Evolutionary conservation across 2,113 vertebrate genomes (phyloP), one percentile per base, ranked within the genome.

Genomic region (Corvus moneduloides): DNA sequence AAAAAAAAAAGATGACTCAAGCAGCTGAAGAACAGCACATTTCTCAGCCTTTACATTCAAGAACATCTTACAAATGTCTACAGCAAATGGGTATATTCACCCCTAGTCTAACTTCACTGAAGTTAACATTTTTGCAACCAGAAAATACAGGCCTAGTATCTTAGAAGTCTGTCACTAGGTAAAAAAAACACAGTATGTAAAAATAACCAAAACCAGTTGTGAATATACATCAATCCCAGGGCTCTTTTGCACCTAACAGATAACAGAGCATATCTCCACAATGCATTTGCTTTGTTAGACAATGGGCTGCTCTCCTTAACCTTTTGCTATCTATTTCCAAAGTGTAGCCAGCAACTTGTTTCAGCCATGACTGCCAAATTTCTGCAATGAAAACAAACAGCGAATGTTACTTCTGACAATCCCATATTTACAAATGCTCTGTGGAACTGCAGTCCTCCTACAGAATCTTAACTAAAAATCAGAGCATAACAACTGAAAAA

Each of bases 1-100:
- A 84, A 52, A 63, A 71, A 71, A 41, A n/a, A 43, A 62, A 66
- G 21, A 87, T 5, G 4, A 92, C 58, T 84, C 44, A 43, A 78
- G 58, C 27, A 86, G 94, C 93, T 91, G 92, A 94, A 93, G 83
- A 95, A 90, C 37, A 79, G 39, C 52, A 62, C 26, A 49, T 69
- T 94, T 96, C 77, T 90, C 92, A 96, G 94, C 88, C 37, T 93
- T 91, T 93, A 96, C 95, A 95, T 96, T 96, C 96, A 96, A 92
- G 52, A 90, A 92, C 46, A 90, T 90, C 83, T 95, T 84, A 94
- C 64, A 90, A 95, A 93, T 54, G 80, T 78, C 88, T 96, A 93
- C 79, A 96, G 72, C 68, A 92, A 93, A 81, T 24, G 41, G 76
- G 76, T 81, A 58, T 90, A 93, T 22, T 82, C 66, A 55, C 44